Conservation (phyloP, 2,113 vertebrate species). For the Onychostoma macrolepis region DNA sequence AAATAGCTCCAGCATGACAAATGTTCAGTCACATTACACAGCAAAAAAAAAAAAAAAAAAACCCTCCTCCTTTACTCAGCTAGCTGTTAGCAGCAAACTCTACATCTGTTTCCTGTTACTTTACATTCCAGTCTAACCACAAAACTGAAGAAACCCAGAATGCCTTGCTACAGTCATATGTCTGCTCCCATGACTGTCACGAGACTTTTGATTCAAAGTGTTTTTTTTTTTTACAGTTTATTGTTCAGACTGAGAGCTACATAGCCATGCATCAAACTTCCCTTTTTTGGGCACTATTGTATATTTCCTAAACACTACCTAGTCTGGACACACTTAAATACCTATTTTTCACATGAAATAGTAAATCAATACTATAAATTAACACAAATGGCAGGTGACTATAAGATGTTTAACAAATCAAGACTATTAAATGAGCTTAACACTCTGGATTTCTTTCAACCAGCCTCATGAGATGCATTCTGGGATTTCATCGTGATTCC, state of each 20-base stretch:
- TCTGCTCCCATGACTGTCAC: conserved; percentile 64
- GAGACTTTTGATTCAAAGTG: conserved; percentile 39
- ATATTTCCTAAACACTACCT: background rate
- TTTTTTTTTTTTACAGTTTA: background rate
- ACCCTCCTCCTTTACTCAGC: background rate
- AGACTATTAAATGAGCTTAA: background rate
- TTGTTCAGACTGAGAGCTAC: conserved; percentile 13
- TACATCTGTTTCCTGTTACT: conserved; percentile 67
- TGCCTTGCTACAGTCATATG: conserved; percentile 62
- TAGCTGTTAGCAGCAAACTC: background rate
- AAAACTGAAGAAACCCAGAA: conserved; percentile 57
- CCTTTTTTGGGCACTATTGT: background rate
- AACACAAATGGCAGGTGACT: background rate
- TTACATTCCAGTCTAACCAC: background rate
- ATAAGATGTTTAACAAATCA: background rate
- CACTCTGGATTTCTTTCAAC: background rate
- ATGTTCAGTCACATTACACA: background rate
- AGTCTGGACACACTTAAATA: background rate
- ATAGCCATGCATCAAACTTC: conserved; percentile 12
- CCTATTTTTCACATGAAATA: background rate
- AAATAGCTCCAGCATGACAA: background rate
- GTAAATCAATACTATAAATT: background rate
- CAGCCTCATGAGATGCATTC: background rate
- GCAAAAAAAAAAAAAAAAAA: background rate
- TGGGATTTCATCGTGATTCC: background rate